These are phyloP conservation scores for Ectropis crepuscularia DNA, from an alignment of 2,888 invertebrate genomes.

Conservation along the genomic window DNA sequence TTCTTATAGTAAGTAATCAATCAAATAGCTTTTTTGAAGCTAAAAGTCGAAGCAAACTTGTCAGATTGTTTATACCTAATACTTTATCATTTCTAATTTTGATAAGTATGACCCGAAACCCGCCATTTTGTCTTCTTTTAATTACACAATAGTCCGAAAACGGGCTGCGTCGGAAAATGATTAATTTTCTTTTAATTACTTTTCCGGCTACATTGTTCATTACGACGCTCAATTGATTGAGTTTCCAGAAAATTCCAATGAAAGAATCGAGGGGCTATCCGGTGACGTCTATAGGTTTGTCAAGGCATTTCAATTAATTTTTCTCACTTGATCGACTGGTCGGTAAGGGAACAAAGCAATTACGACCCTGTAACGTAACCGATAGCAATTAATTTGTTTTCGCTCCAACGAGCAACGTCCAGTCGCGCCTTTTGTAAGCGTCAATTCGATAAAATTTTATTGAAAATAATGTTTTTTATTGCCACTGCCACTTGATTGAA, in stretches of 20 bases:
- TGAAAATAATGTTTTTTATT: slow-evolving; percentile 62
- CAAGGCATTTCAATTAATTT: slow-evolving; percentile 78
- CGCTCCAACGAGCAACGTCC: slow-evolving; percentile 69
- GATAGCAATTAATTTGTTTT: slow-evolving; percentile 83
- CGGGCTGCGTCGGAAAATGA: slow-evolving; percentile 29
- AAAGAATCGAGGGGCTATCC: slow-evolving; percentile 40
- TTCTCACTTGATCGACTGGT: slow-evolving; percentile 78
- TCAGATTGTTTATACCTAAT: not conserved
- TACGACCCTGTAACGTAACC: slow-evolving; percentile 77
- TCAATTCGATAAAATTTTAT: slow-evolving; percentile 70
- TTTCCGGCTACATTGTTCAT: slow-evolving; percentile 34
- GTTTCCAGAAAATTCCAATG: slow-evolving; percentile 36
- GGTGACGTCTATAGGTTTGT: slow-evolving; percentile 55
- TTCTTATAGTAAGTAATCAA: not conserved
- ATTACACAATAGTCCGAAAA: slow-evolving; percentile 28
- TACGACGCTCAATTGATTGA: slow-evolving; percentile 35
- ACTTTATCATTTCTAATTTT: slow-evolving; percentile 9
- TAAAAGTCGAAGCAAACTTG: not conserved
- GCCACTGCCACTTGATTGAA: slow-evolving; percentile 38
- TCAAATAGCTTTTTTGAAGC: not conserved
- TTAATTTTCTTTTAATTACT: slow-evolving; percentile 37
- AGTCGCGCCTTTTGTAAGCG: slow-evolving; percentile 69
- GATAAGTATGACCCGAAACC: slow-evolving; percentile 6
- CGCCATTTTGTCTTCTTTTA: slow-evolving; percentile 12
- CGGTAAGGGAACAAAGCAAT: slow-evolving; percentile 78